Evolutionary conservation across 2,888 invertebrate genomes (phyloP), one percentile per base, ranked within the genome.

Genomic region (Girardia tigrina): DNA sequence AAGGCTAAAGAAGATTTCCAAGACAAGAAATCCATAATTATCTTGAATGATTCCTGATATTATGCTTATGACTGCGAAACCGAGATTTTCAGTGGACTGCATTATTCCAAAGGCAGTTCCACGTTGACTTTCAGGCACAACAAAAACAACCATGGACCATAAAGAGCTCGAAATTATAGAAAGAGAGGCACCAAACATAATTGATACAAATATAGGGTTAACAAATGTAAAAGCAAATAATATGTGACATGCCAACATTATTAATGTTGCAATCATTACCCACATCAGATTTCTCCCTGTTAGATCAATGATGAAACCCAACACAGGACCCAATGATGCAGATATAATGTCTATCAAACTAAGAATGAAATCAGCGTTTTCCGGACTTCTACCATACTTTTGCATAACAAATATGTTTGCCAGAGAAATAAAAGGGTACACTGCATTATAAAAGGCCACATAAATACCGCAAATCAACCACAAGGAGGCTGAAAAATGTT

Each of bases 61-160:
- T 79, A 92, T 89, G 0, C 91, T 88, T 75, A 92, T 89, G 28
- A 92, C 88, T 27, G 93, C 95, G 75, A 95, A 85, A 14, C 95
- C 97, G 78, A 94, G 86, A 85, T 97, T 97, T 86, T 97, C 94
- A 29, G 94, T 89, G 27, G 94, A 90, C 86, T 94, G 94, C 84
- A 94, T 93, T 73, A 94, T 90, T 86, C 95, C 97, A 86, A 94
- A 95, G 1, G 94, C 94, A 27, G 94, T 94, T 72, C 94, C 94
- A 73, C 94, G 86, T 83, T 94, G 93, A 86, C 91, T 89, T 82
- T 92, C 90, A 12, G 92, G 91, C 77, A 94, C 90, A 78, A 94
- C 90, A 78, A 94, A 86, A 0, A 94, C 90, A 12, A 95, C 92
- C 82, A 95, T 86, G 0, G 95, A 95, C 97, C 97, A 97, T 72